A percentile compares a stretch with the other conserved stretches of the same genome.
Evolutionary conservation across 1,140 invertebrate genomes (phyloP).

Genomic region (Drosophila suzukii): DNA sequence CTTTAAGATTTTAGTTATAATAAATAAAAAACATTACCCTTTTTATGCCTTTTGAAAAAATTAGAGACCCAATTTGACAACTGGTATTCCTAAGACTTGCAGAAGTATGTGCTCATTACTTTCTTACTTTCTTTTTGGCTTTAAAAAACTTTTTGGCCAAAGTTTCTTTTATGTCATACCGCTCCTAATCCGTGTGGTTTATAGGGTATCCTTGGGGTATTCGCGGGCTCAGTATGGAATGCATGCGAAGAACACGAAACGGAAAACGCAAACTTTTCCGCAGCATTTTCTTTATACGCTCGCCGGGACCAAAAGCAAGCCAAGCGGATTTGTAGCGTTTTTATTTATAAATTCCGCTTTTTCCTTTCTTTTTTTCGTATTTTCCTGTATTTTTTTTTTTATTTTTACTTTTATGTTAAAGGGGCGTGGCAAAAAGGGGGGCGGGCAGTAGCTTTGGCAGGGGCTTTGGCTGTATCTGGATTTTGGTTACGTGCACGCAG

Average conservation of each 20-base stretch:
- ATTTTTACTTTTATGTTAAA: slow-evolving; percentile 56
- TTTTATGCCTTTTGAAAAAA: not conserved
- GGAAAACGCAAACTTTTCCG: slow-evolving; percentile 41
- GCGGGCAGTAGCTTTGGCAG: not conserved
- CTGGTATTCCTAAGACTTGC: not conserved
- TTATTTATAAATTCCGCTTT: slow-evolving; percentile 45
- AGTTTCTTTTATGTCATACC: slow-evolving; percentile 21
- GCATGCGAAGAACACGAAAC: slow-evolving; percentile 27
- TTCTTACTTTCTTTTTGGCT: not conserved
- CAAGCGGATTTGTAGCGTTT: slow-evolving; percentile 70
- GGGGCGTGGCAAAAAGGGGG: not conserved
- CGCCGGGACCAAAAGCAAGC: slow-evolving; percentile 8
- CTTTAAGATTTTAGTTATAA: too few relatives aligned
- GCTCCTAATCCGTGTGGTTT: slow-evolving; percentile 10
- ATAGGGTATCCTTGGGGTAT: slow-evolving; percentile 12
- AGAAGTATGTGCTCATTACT: not conserved
- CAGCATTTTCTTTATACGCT: slow-evolving; percentile 40
- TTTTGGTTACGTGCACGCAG: slow-evolving; percentile 65
- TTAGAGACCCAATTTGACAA: not conserved
- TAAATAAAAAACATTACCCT: too few relatives aligned
- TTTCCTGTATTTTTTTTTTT: slow-evolving; percentile 30
- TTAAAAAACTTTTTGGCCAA: slow-evolving; percentile 12
- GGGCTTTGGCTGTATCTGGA: slow-evolving; percentile 22
- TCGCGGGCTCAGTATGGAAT: slow-evolving; percentile 11
- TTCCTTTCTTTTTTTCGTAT: not conserved